Percentiles rank a stretch among this genome's conserved stretches.
Conservation (phyloP, 2,888 invertebrate species). For the Euspilapteryx auroguttella region DNA sequence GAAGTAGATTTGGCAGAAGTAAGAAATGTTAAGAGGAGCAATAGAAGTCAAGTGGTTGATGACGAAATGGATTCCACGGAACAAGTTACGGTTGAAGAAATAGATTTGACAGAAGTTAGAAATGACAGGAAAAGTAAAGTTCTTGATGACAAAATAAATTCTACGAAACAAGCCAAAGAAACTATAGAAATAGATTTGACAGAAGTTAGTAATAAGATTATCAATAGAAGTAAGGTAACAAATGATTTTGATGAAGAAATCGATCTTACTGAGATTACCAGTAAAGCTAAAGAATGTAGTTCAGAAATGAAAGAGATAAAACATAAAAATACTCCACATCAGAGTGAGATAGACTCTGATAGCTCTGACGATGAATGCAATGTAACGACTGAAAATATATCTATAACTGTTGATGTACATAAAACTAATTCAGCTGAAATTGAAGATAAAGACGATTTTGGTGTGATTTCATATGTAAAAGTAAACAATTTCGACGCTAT, state of each 20-base stretch:
- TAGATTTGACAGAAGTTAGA: constrained; percentile 1
- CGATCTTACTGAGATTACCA: neutral
- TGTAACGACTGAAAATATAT: constrained; percentile 12
- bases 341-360: constrained; percentile 12
- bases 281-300: too few species aligned
- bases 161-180: neutral
- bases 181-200: neutral
- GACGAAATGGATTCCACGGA: constrained; percentile 1
- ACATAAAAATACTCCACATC: too few species aligned
- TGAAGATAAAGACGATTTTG: too few species aligned
- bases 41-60: neutral
- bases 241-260: neutral
- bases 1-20: constrained; percentile 1
- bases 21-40: neutral
- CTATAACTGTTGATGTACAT: constrained; percentile 15
- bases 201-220: too few species aligned
- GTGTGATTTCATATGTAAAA: too few species aligned
- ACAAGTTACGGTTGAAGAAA: neutral
- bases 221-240: too few species aligned
- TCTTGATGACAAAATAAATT: too few species aligned
- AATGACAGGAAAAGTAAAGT: too few species aligned
- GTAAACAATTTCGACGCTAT: too few species aligned
- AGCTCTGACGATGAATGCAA: constrained; percentile 19
- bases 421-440: too few species aligned
- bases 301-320: too few species aligned